Conservation (phyloP, 2,797 vertebrate genomes). For the Fundulus diaphanus region DNA sequence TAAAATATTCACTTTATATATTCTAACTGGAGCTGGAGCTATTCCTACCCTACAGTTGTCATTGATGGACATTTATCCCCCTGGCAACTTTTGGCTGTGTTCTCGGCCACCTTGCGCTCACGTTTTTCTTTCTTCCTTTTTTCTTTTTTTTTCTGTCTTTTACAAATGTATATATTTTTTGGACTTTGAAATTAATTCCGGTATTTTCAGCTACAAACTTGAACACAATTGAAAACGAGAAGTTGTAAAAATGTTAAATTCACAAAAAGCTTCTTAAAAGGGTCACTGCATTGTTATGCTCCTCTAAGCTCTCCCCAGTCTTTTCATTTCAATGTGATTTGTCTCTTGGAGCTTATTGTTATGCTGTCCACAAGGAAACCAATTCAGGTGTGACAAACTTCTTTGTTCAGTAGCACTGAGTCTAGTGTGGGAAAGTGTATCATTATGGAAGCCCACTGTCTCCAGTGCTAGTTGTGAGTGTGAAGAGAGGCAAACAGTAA, state of each 20-base stretch:
- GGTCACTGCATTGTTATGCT: background rate
- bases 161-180: background rate
- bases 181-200: background rate
- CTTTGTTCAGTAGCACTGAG: slow-evolving; percentile 58
- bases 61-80: background rate
- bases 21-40: background rate
- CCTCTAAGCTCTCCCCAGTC: background rate
- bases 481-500: slow-evolving; percentile 34
- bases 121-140: background rate
- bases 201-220: background rate
- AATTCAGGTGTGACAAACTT: slow-evolving; percentile 65
- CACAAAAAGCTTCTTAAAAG: background rate
- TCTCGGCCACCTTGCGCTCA: background rate
- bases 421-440: slow-evolving; percentile 53
- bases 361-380: slow-evolving; percentile 33
- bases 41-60: background rate
- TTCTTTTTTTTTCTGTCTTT: too few species aligned
- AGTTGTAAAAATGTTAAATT: background rate
- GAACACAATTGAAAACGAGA: background rate
- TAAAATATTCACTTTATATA: background rate
- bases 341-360: slow-evolving; percentile 27
- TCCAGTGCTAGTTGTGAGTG: slow-evolving; percentile 29
- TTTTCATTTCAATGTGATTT: slow-evolving; percentile 3
- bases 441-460: slow-evolving; percentile 66
- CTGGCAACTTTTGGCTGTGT: background rate